Conservation (phyloP, 2,797 vertebrate species). For the Lepidocolaptes lacrymiger region DNA sequence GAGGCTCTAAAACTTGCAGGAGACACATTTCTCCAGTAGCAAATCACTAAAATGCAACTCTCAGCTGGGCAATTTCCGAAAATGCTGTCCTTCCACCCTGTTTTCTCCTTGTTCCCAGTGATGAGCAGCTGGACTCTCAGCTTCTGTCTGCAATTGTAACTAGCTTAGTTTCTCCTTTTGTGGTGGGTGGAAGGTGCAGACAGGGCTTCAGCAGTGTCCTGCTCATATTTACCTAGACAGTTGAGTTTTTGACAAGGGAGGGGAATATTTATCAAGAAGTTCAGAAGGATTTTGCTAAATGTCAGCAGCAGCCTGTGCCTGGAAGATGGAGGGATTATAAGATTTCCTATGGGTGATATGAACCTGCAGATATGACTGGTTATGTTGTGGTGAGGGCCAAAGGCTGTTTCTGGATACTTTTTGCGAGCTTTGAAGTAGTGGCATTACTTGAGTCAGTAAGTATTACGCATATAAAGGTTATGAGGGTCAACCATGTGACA, state of each 20-base stretch:
- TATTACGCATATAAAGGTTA: background rate
- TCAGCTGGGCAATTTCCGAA: background rate
- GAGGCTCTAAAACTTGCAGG: background rate
- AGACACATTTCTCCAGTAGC: background rate
- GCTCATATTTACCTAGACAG: background rate
- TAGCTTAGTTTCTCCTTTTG: background rate
- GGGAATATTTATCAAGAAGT: background rate
- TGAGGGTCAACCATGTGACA: background rate
- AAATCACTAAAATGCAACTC: background rate
- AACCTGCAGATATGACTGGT: background rate
- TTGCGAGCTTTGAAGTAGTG: background rate
- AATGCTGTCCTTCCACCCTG: background rate
- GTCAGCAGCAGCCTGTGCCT: background rate
- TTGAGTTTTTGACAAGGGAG: background rate
- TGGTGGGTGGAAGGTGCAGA: rapidly evolving
- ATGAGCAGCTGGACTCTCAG: background rate
- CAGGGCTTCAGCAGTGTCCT: background rate
- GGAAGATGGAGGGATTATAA: background rate
- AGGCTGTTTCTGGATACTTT: background rate
- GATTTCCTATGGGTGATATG: background rate
- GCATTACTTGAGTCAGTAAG: background rate
- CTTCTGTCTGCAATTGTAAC: background rate
- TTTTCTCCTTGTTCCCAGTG: background rate
- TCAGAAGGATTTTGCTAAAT: background rate
- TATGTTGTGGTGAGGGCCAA: background rate